These are phyloP conservation scores for Gymnocheta viridis DNA, from an alignment of 2,888 invertebrate species.

Conservation along the genomic window DNA sequence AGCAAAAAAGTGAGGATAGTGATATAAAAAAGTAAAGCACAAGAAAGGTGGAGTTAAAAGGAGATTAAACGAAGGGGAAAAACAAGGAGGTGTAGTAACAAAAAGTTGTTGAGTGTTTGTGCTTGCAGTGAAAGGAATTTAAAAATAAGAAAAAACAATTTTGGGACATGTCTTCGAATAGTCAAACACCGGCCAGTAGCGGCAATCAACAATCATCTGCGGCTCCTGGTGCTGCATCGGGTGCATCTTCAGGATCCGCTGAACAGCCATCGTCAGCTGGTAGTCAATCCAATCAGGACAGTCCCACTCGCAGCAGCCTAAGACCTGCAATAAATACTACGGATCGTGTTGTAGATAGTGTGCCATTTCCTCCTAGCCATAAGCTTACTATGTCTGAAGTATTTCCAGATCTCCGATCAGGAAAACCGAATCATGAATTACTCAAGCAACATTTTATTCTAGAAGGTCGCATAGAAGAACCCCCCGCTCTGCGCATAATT, in stretches of 20 bases:
- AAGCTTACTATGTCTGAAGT: conserved; percentile 97
- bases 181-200: conserved; percentile 77
- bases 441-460: conserved; percentile 99
- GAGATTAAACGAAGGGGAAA: conserved; percentile 35
- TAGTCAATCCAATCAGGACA: conserved; percentile 72
- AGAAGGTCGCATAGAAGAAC: conserved; percentile 98
- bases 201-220: conserved; percentile 69
- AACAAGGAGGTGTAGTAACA: conserved; percentile 42
- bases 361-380: conserved; percentile 98
- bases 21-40: conserved; percentile 38
- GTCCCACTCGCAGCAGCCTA: conserved; percentile 70
- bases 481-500: conserved; percentile 97
- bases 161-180: conserved; percentile 79
- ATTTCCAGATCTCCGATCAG: conserved; percentile 93
- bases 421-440: conserved; percentile 96
- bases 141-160: not conserved
- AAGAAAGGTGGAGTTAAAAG: conserved; percentile 49
- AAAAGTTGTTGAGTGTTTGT: conserved; percentile 54
- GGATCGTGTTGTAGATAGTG: conserved; percentile 83
- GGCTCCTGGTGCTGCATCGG: conserved; percentile 41
- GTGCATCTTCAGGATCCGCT: conserved; percentile 51
- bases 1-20: conserved; percentile 39
- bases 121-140: conserved; percentile 2
- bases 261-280: conserved; percentile 57
- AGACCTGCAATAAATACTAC: conserved; percentile 73